Conservation (phyloP, 2,797 vertebrate genomes). For the Pampus argenteus region DNA sequence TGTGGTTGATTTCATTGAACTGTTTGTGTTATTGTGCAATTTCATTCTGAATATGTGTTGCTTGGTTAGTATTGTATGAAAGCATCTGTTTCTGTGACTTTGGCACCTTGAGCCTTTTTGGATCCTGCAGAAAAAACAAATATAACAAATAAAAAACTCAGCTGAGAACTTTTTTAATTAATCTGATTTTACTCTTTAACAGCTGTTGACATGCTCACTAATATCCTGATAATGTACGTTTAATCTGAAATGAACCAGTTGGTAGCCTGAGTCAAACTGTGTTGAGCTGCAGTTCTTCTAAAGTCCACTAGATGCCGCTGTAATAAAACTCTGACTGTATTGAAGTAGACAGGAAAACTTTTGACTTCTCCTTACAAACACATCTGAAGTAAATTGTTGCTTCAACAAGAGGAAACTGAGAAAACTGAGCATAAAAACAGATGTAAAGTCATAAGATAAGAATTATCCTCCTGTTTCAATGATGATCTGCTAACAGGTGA, state of each 20-base stretch:
- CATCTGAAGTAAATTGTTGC: neutral
- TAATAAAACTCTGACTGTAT: neutral
- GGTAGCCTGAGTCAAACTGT: neutral
- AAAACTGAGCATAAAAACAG: constrained; percentile 4
- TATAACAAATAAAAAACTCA: no score
- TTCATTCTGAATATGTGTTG: neutral
- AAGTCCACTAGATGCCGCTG: constrained; percentile 5
- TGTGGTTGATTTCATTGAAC: constrained; percentile 5
- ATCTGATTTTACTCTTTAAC: neutral
- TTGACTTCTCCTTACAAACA: neutral
- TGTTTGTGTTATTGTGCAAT: constrained; percentile 12
- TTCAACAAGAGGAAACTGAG: neutral
- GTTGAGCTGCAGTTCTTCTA: constrained; percentile 6
- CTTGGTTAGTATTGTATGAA: constrained; percentile 6
- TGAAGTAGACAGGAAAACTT: neutral
- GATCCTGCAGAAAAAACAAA: neutral
- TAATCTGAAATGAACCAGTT: constrained; percentile 1
- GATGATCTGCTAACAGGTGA: constrained; percentile 18
- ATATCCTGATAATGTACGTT: neutral
- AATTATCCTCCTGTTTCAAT: constrained; percentile 35
- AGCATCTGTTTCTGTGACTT: constrained; percentile 14
- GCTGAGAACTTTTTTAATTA: no score
- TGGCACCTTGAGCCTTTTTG: constrained; percentile 18
- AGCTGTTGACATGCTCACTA: neutral
- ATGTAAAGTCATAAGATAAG: neutral